These are phyloP conservation scores for Streblospio benedicti DNA, from an alignment of 1,140 invertebrate genomes.

Conservation along the genomic window DNA sequence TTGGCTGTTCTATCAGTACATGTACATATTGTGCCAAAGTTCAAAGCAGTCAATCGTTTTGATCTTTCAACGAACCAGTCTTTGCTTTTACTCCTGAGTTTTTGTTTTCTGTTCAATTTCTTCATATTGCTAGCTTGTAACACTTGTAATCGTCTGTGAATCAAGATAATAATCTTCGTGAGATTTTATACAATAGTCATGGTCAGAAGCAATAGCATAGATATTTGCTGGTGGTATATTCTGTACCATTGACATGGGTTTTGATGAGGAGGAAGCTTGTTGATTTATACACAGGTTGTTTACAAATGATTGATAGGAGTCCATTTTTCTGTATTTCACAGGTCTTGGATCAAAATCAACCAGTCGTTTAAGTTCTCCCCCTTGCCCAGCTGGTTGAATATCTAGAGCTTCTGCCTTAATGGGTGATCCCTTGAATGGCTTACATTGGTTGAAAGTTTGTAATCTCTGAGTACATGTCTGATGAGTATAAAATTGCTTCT, in stretches of 20 bases:
- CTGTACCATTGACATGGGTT: no score
- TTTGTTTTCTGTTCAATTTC: constrained; percentile 18
- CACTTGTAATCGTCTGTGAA: constrained; percentile 11
- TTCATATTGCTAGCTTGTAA: constrained; percentile 8
- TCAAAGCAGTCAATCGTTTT: constrained; percentile 19
- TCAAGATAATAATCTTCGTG: constrained; percentile 4
- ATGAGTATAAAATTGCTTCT: constrained; percentile 7
- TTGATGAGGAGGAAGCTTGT: no score
- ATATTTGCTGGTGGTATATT: constrained; percentile 12
- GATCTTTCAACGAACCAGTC: constrained; percentile 20
- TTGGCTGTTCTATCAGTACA: constrained; percentile 18
- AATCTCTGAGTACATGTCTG: constrained; percentile 23
- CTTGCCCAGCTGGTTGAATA: not conserved
- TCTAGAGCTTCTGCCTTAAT: constrained; percentile 14
- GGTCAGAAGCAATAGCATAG: constrained; percentile 17
- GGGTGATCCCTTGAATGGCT: constrained; percentile 16
- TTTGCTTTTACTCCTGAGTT: constrained; percentile 15
- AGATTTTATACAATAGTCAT: not conserved
- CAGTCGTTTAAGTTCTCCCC: constrained; percentile 6
- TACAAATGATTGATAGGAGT: no score
- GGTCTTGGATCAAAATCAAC: constrained; percentile 18
- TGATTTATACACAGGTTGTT: no score
- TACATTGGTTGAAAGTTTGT: constrained; percentile 20
- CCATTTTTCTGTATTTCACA: no score
- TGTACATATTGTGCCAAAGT: constrained; percentile 25